phyloP scores from a whole-genome alignment of 2,113 vertebrate species.

The Montifringilla adamsi region DNA sequence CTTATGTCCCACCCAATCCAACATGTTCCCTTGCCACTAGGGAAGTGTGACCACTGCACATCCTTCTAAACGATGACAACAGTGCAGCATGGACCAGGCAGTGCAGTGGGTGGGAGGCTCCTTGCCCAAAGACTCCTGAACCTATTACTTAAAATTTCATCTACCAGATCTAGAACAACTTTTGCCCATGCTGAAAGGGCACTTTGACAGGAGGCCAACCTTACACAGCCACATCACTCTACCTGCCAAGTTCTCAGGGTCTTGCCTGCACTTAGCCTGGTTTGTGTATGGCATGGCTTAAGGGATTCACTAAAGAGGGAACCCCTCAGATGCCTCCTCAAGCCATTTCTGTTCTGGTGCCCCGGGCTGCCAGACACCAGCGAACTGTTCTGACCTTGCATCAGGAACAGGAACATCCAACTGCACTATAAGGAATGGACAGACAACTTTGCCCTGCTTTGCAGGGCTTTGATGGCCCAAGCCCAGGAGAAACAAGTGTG shows the following conservation, averaged over 20 bases:
- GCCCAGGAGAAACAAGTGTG: background rate
- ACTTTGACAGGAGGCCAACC: background rate
- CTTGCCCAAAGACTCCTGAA: background rate
- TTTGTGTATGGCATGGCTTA: background rate
- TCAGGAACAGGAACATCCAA: background rate
- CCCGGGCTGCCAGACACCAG: background rate
- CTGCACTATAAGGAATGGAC: background rate
- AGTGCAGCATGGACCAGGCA: rapidly evolving
- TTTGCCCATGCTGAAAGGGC: background rate
- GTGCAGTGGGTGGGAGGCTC: rapidly evolving
- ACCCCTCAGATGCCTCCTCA: background rate
- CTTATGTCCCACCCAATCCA: background rate
- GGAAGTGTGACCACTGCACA: background rate
- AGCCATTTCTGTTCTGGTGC: background rate
- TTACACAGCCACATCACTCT: rapidly evolving
- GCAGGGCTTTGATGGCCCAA: background rate
- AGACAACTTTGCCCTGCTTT: background rate
- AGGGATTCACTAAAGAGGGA: background rate
- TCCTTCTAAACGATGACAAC: background rate
- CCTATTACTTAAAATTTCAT: background rate
- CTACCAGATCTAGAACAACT: background rate
- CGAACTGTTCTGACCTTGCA: background rate
- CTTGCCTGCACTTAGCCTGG: background rate
- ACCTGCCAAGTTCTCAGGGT: background rate
- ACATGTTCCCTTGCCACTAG: background rate